phyloP scores from a whole-genome alignment of 35 echinoderm and acorn worm species.

The Heliocidaris tuberculata region DNA sequence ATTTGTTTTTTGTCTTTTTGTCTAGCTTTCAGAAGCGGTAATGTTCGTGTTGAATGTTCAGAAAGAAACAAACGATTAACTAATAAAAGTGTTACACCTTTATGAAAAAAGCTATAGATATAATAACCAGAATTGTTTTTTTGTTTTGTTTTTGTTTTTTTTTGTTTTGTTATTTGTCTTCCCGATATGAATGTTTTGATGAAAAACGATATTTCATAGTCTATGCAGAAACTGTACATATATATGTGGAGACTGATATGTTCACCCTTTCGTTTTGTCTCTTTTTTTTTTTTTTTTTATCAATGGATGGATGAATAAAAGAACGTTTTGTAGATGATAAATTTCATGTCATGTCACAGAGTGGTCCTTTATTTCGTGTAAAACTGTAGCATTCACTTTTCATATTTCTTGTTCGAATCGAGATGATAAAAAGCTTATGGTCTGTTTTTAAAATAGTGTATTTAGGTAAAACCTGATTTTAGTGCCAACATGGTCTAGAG shows the following conservation, averaged over 20 bases:
- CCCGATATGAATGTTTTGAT: background rate
- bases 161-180: background rate
- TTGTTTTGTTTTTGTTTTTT: background rate
- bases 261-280: background rate
- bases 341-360: background rate
- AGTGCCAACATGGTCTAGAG: too few relatives aligned
- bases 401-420: background rate
- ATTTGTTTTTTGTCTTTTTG: too few relatives aligned
- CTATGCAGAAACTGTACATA: constrained; percentile 1
- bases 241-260: background rate
- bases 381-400: background rate
- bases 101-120: background rate
- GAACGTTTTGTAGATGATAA: background rate
- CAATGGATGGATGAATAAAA: background rate
- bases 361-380: background rate
- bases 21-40: background rate
- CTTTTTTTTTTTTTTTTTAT: background rate
- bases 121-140: background rate
- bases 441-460: too few relatives aligned
- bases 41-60: background rate
- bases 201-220: background rate
- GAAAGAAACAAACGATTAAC: background rate
- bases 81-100: background rate
- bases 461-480: too few relatives aligned
- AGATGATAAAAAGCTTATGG: too few relatives aligned